Base-by-base conservation (phyloP, 2,113 vertebrate species). In the Thunnus maccoyii region DNA sequence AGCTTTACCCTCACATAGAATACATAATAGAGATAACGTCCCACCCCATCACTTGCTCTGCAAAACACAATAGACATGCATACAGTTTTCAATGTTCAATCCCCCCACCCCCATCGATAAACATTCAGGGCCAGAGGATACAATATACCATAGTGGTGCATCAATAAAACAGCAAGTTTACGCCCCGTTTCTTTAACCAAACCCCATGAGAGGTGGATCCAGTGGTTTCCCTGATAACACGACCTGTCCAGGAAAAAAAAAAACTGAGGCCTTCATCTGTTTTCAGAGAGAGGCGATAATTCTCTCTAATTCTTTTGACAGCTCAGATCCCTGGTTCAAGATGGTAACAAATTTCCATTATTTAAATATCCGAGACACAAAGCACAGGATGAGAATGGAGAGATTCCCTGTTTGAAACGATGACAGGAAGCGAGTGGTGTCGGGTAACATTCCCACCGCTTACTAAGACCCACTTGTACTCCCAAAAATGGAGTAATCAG, bases 41-140 rank as follows among this genome's bases (percentile, higher is more conserved):
- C 79, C 72, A 30, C 75, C 89, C 88, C 66, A 1, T 80, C 88
- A 89, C 88, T 93, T 91, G 84, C 90, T 90, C 88, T 67, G 84
- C 86, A 89, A 89, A 94, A 93, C 90, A 94, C 86, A 89, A 93
- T 85, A 89, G 92, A 94, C 93, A 94, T 94, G 93, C 93, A 93
- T 90, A 92, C 89, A 91, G 86, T 91, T 89, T 88, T 86, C 72
- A 91, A 80, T 90, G 84, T 73, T 89, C 63, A 22, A 67, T 25
- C 77, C 78, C 82, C 68, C 17, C 84, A 1, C 0, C 15, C 64
- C 72, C 83, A 82, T 83, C 85, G 76, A 88, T 89, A 88, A 74
- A 92, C 87, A 91, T 92, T 92, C 89, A 91, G 88, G 86, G 84
- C 90, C 90, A 91, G 80, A 88, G 81, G 88, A 92, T 80, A 90